These are phyloP conservation scores for Callaeas wilsoni DNA, from an alignment of 2,113 vertebrate species.

Conservation along the genomic window DNA sequence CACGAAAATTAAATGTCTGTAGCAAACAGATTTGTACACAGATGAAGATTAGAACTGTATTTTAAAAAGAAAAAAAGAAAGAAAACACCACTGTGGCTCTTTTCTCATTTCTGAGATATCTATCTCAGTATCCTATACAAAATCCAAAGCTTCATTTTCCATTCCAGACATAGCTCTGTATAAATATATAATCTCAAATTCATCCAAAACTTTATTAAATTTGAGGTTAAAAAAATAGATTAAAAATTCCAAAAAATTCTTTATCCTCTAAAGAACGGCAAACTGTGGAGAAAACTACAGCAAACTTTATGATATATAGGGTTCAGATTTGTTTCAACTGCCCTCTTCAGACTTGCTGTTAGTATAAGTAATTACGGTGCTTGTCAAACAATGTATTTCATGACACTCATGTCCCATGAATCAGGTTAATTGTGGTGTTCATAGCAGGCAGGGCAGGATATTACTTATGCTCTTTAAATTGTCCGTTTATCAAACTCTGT, in stretches of 20 bases:
- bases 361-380: background rate
- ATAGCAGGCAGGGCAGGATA: background rate
- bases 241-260: background rate
- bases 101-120: background rate
- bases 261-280: background rate
- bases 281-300: background rate
- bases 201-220: background rate
- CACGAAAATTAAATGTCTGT: background rate
- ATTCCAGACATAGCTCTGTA: background rate
- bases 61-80: background rate
- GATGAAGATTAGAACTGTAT: background rate
- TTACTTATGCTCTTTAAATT: background rate
- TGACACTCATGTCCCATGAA: background rate
- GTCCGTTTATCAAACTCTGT: background rate
- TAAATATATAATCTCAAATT: background rate
- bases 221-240: background rate
- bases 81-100: background rate
- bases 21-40: background rate
- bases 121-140: background rate
- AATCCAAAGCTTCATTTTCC: background rate
- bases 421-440: background rate
- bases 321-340: background rate
- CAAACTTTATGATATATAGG: background rate
- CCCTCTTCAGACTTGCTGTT: background rate
- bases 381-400: conserved; percentile 18